These are phyloP conservation scores for Ctenicera cuprea DNA, from an alignment of 2,888 invertebrate genomes.

Conservation along the genomic window DNA sequence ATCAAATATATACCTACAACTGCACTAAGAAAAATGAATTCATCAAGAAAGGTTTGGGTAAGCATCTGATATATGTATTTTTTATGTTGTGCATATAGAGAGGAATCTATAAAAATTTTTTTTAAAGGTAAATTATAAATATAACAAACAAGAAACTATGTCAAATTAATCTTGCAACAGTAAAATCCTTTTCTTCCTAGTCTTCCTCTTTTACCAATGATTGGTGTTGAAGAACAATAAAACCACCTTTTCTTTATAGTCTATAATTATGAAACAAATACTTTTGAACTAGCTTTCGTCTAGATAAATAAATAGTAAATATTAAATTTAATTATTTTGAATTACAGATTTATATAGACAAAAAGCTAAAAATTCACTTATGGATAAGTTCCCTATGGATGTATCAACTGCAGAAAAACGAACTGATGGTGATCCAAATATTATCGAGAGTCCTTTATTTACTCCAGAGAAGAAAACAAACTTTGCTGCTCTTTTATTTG, in stretches of 20 bases:
- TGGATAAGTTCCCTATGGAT: slow-evolving; percentile 89
- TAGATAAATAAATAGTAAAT: too few species aligned
- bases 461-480: slow-evolving; percentile 74
- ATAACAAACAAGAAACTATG: too few species aligned
- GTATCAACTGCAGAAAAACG: slow-evolving; percentile 83
- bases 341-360: slow-evolving; percentile 65
- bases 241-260: too few species aligned
- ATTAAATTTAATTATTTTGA: background rate
- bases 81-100: background rate
- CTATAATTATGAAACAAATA: too few species aligned
- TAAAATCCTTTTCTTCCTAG: too few species aligned
- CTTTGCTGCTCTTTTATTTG: slow-evolving; percentile 74
- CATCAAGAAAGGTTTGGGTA: slow-evolving; percentile 88
- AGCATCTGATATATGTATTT: slow-evolving; percentile 65
- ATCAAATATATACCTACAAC: slow-evolving; percentile 85
- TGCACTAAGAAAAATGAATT: slow-evolving; percentile 87
- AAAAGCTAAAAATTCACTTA: slow-evolving; percentile 79
- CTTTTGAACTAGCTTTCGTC: too few species aligned
- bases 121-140: background rate
- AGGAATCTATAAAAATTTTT: background rate
- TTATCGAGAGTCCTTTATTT: slow-evolving; percentile 78
- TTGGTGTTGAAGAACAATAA: too few species aligned
- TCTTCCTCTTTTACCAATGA: too few species aligned
- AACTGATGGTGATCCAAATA: slow-evolving; percentile 83
- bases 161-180: too few species aligned